Conservation (phyloP, 92 coral and sea anemone genomes). For the Epizoanthus ramosus region DNA sequence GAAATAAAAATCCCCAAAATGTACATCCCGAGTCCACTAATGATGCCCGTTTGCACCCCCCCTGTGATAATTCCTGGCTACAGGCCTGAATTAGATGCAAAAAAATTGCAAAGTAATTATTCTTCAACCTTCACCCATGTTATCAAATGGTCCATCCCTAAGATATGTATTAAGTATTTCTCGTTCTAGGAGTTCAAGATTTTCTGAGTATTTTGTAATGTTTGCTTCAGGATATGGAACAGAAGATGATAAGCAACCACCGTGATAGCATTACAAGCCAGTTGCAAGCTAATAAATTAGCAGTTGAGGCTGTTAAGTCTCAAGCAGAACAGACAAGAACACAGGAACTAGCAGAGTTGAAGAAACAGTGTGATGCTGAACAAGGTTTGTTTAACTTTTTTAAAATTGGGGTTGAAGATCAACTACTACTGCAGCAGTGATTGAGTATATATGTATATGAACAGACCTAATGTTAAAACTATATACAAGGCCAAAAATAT, state of each 20-base stretch:
- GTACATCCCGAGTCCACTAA: no score
- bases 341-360: constrained; percentile 67
- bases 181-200: neutral
- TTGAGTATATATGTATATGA: no score
- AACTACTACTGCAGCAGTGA: neutral
- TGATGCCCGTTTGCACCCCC: no score
- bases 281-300: constrained; percentile 89
- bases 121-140: no score
- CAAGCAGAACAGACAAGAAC: constrained; percentile 67
- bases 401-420: neutral
- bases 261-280: constrained; percentile 74
- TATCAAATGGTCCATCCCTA: neutral
- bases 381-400: constrained; percentile 60
- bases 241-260: constrained; percentile 55
- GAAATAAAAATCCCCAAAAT: no score
- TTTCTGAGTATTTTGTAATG: neutral
- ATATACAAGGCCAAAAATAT: no score
- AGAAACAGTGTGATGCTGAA: constrained; percentile 74
- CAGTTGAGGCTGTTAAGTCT: constrained; percentile 84
- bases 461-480: no score
- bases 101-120: no score
- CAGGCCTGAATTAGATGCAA: no score
- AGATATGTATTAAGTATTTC: neutral
- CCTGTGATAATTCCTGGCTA: no score
- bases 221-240: constrained; percentile 72